Evolutionary conservation across 1,140 invertebrate species (phyloP), one percentile per base, ranked within the genome.

Genomic region (Stenopsyche tienmushanensis): DNA sequence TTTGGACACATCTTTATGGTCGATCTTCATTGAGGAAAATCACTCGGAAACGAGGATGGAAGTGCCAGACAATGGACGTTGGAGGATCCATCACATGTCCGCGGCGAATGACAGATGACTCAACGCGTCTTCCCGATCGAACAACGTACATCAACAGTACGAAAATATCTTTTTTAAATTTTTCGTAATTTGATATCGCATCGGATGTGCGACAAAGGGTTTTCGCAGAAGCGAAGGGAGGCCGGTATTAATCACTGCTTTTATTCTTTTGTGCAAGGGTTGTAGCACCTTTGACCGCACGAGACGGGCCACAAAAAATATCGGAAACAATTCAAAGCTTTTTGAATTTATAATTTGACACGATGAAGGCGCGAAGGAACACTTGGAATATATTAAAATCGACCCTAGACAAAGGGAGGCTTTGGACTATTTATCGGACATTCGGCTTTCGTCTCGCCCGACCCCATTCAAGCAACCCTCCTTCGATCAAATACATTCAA

Each of bases 261-360:
- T 60, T 47, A 60, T 60, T 60, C 57, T 60, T 60, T 60, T 60
- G 57, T 60, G 42, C 41, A 25, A n/a, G 42, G 42, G 9, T 23
- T 20, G 57, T 45, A 23, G 23, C 57, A 60, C 57, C 57, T 60
- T 60, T 44, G 57, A n/a, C 29, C 17, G 42, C 39, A n/a, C 17
- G 10, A 1, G 52, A 24, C 15, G 21, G 24, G 52, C 24, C 47
- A 9, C 44, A 60, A 29, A 47, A 60, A 44, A 41, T 58, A 58
- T 58, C 55, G 55, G 41, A 60, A 47, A 60, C 42, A 60, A 60
- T 60, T 47, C 23, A 60, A 44, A 60, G 8, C 57, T 60, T 60
- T 60, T 60, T 60, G 57, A 60, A 60, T 60, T 60, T 60, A 44
- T 42, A 60, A 60, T 60, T 29, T 24, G 57, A 60, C 57, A 60